A percentile compares a stretch with the other conserved stretches of the same genome.
Conservation (phyloP, 2,113 vertebrate species). For the Shinisaurus crocodilurus region DNA sequence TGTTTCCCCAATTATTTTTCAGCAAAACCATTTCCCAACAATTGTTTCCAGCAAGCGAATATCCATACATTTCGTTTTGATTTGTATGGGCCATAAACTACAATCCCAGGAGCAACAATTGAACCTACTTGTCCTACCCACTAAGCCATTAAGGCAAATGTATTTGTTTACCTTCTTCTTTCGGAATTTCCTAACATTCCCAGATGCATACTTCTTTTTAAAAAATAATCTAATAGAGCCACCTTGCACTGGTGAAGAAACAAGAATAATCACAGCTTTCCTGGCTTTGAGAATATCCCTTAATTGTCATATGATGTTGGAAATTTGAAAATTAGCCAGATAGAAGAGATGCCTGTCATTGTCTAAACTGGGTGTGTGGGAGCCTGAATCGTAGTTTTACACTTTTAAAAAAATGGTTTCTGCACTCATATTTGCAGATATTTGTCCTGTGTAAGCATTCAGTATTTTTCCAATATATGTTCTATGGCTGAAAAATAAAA, state of each 20-base stretch:
- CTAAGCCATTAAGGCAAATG: background rate
- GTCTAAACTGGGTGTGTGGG: background rate
- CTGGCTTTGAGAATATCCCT: background rate
- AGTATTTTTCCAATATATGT: background rate
- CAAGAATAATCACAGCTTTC: background rate
- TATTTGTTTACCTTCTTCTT: background rate
- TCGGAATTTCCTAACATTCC: background rate
- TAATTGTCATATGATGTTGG: background rate
- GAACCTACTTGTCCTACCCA: background rate
- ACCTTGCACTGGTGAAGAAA: background rate
- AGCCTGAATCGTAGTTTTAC: background rate
- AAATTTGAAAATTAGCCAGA: background rate
- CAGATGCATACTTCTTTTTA: background rate
- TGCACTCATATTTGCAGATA: background rate
- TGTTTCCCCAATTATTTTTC: background rate
- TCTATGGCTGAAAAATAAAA: background rate
- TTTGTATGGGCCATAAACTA: background rate
- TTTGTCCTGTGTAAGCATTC: background rate
- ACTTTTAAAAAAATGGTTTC: background rate
- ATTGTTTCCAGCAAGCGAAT: background rate
- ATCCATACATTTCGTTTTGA: background rate
- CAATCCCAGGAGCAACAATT: background rate
- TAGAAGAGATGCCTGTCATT: background rate
- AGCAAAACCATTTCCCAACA: background rate
- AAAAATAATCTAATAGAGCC: background rate